Conservation (phyloP, 2,888 invertebrate genomes). For the Mesochorus sp. region DNA sequence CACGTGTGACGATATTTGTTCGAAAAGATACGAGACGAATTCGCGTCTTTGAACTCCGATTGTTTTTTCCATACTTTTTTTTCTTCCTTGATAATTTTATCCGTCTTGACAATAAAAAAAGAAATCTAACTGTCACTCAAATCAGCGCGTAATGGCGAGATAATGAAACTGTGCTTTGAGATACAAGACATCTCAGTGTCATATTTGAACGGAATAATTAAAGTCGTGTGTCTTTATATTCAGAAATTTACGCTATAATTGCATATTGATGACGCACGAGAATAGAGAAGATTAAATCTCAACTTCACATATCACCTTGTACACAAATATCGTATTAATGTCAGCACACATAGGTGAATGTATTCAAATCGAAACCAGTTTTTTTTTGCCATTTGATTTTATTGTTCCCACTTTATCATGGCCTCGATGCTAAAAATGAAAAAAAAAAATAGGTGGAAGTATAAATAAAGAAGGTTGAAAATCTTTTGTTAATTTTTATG, state of each 20-base stretch:
- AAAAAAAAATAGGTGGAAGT: no score
- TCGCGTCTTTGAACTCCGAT: not conserved
- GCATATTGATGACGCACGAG: conserved; percentile 54
- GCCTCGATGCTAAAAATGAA: no score
- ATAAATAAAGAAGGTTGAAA: no score
- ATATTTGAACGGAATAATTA: conserved; percentile 19
- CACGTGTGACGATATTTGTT: not conserved
- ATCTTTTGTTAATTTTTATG: no score
- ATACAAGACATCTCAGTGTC: not conserved
- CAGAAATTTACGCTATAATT: conserved; percentile 23
- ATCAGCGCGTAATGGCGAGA: not conserved
- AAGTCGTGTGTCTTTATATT: conserved; percentile 1
- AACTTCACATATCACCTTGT: conserved; percentile 56
- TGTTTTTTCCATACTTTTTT: not conserved
- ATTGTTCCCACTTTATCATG: no score
- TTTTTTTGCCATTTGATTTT: not conserved
- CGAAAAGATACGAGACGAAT: not conserved
- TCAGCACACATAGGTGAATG: not conserved
- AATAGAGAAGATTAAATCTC: conserved; percentile 31
- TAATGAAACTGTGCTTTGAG: not conserved
- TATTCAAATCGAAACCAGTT: no score
- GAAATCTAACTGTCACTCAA: conserved; percentile 2
- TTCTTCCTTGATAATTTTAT: not conserved
- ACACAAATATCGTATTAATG: conserved; percentile 46
- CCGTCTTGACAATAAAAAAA: not conserved